Evolutionary conservation across 2,888 invertebrate species (phyloP).

Genomic region (Lochmaea capreae): DNA sequence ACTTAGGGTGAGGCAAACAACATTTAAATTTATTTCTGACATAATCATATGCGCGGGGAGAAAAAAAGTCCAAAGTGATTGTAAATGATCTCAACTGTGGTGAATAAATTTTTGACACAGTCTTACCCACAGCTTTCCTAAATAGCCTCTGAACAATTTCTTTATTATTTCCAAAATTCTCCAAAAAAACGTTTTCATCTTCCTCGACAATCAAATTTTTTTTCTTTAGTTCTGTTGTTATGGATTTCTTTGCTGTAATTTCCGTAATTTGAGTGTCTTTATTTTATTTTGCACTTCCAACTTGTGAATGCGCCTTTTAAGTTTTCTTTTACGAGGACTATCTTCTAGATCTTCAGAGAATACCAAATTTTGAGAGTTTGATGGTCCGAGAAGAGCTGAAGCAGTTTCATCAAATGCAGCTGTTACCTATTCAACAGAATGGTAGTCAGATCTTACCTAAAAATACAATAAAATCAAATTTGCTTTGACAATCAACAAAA

Average conservation of each 20-base stretch:
- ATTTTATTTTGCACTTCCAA: background rate
- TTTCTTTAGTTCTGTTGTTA: constrained; percentile 6
- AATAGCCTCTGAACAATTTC: background rate
- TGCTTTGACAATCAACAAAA: background rate
- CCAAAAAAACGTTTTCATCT: constrained; percentile 11
- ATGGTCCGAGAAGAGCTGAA: background rate
- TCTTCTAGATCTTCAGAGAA: background rate
- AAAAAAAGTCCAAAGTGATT: constrained; percentile 18
- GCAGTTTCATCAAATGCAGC: background rate
- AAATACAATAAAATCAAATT: background rate
- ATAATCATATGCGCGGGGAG: constrained; percentile 16
- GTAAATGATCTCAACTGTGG: background rate
- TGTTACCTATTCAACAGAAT: background rate
- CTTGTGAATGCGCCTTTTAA: background rate
- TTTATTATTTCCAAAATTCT: constrained; percentile 10
- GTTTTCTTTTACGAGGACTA: background rate
- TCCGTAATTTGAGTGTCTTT: constrained; percentile 3
- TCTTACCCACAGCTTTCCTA: constrained; percentile 1
- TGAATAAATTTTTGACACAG: background rate
- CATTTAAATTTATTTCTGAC: background rate
- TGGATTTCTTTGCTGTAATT: background rate
- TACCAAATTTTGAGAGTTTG: background rate
- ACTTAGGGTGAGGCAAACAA: constrained; percentile 18
- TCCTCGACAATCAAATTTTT: constrained; percentile 2
- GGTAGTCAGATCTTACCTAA: background rate